These are phyloP conservation scores for Boulengeromyrus knoepffleri DNA, from an alignment of 2,113 vertebrate species.

Conservation along the genomic window DNA sequence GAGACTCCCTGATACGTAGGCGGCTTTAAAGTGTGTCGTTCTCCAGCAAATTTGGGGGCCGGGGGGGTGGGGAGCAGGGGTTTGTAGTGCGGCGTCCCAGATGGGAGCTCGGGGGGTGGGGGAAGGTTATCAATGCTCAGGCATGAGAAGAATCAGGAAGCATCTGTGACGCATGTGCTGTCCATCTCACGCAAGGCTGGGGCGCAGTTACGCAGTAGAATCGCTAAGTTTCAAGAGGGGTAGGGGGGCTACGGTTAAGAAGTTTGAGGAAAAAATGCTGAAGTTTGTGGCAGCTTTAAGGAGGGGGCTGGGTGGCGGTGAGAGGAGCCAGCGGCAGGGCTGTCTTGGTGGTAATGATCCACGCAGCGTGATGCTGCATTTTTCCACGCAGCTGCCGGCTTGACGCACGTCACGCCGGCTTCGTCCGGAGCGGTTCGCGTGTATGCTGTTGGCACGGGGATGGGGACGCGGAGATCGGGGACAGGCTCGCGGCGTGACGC, in stretches of 20 bases:
- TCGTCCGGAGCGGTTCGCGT: neutral
- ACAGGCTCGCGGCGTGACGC: neutral
- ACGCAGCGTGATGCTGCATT: slow-evolving; percentile 14
- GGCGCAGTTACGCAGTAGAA: neutral
- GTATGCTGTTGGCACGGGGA: neutral
- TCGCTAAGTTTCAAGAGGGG: neutral
- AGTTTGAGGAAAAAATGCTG: neutral
- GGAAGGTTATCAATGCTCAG: neutral
- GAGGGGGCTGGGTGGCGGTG: neutral
- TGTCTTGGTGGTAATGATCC: neutral
- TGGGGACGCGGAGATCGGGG: neutral
- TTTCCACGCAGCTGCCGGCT: neutral
- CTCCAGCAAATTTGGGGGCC: neutral
- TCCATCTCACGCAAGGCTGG: neutral
- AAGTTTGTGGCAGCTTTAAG: neutral
- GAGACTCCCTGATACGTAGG: neutral
- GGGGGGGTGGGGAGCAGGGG: neutral
- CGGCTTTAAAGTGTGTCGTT: neutral
- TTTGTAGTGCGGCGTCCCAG: neutral
- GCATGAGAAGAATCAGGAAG: neutral
- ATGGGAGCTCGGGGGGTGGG: neutral
- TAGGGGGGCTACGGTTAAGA: neutral
- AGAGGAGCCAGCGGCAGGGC: neutral
- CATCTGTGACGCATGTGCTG: neutral
- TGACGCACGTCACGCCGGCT: neutral